phyloP scores from a whole-genome alignment of 23 tunicate species.

The Halocynthia aurantium region DNA sequence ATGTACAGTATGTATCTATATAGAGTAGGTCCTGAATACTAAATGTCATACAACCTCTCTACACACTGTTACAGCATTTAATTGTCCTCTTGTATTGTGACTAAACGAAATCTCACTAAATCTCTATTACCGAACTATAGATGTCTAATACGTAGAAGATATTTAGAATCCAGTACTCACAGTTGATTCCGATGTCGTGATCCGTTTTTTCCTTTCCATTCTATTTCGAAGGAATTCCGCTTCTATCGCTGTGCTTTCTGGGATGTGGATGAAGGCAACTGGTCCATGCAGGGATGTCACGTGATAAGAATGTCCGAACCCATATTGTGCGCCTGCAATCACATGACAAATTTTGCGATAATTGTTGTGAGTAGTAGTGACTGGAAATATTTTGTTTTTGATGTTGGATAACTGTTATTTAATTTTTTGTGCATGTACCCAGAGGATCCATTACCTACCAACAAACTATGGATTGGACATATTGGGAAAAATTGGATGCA shows the following conservation, averaged over 20 bases:
- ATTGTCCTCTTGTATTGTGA: too few relatives aligned
- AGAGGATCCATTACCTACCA: slow-evolving; percentile 22
- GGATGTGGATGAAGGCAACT: background rate
- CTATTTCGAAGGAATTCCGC: slow-evolving; percentile 10
- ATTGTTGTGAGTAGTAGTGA: slow-evolving; percentile 2
- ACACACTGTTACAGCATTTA: too few relatives aligned
- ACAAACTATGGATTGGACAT: slow-evolving; percentile 12
- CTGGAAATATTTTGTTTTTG: background rate
- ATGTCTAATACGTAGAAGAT: too few relatives aligned
- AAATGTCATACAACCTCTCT: too few relatives aligned
- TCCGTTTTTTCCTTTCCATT: too few relatives aligned
- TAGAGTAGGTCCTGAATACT: too few relatives aligned
- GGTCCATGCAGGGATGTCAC: slow-evolving; percentile 20
- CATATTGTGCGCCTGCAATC: slow-evolving; percentile 7
- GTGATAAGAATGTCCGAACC: background rate
- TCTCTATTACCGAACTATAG: too few relatives aligned
- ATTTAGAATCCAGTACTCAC: too few relatives aligned
- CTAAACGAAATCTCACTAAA: too few relatives aligned
- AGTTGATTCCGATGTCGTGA: too few relatives aligned
- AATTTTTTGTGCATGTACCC: background rate
- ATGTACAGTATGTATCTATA: too few relatives aligned
- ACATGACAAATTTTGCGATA: slow-evolving; percentile 18
- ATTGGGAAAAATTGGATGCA: slow-evolving; percentile 28
- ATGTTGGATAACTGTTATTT: background rate
- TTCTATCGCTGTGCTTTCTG: slow-evolving; percentile 11